Percentiles rank a stretch among this genome's conserved stretches.
Conservation (phyloP, 2,888 invertebrate genomes). For the Leptura quadrifasciata region DNA sequence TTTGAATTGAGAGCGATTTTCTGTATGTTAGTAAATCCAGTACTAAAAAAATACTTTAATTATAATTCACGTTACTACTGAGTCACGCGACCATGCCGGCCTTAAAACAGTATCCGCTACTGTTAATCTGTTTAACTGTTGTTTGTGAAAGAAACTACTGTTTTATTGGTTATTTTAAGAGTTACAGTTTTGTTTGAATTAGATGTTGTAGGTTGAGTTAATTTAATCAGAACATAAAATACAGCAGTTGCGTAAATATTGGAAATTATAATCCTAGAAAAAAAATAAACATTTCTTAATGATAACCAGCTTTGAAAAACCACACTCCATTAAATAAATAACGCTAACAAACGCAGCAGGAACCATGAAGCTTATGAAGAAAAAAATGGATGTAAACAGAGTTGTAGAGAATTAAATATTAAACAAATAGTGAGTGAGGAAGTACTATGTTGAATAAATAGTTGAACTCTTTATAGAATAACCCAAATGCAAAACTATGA, state of each 20-base stretch:
- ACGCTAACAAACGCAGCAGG: too few relatives aligned
- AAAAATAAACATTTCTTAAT: not conserved
- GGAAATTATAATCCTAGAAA: conserved; percentile 3
- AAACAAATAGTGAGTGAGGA: too few relatives aligned
- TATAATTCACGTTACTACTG: not conserved
- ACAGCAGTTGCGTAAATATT: not conserved
- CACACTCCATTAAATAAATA: not conserved
- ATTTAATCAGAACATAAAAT: not conserved
- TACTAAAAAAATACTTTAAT: too few relatives aligned
- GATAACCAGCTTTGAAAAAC: not conserved
- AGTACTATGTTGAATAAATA: too few relatives aligned
- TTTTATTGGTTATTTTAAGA: not conserved
- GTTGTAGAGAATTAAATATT: too few relatives aligned
- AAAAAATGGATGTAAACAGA: too few relatives aligned
- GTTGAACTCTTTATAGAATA: too few relatives aligned
- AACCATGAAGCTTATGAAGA: too few relatives aligned
- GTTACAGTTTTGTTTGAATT: conserved; percentile 6
- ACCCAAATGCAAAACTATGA: too few relatives aligned
- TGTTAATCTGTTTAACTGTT: not conserved
- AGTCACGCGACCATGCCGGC: not conserved
- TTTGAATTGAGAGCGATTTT: too few relatives aligned
- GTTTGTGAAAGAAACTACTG: not conserved
- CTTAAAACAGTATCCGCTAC: not conserved
- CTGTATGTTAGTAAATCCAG: too few relatives aligned
- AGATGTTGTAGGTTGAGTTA: not conserved